phyloP scores from a whole-genome alignment of 2,113 vertebrate genomes.

The Aspidoscelis tigris region DNA sequence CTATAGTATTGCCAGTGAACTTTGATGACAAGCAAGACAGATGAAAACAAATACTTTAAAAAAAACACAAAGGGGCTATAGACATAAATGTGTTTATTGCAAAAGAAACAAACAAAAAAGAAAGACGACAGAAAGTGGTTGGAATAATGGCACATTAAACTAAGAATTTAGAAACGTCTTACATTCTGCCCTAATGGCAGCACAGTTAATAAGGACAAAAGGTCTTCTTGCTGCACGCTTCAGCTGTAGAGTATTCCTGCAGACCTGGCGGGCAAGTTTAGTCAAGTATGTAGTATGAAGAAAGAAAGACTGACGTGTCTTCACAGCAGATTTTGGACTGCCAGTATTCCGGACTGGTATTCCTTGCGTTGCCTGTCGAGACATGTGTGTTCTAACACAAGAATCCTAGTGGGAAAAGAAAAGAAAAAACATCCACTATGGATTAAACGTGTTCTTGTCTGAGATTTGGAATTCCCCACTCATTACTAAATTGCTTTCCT shows the following conservation, averaged over 20 bases:
- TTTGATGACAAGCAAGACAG: conserved; percentile 59
- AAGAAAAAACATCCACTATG: neutral
- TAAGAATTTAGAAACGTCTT: conserved; percentile 99
- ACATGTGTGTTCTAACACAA: conserved; percentile 84
- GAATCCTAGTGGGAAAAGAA: conserved; percentile 76
- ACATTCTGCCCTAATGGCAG: conserved; percentile 99
- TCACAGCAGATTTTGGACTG: conserved; percentile 95
- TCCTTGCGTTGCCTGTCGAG: conserved; percentile 91
- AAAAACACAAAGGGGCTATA: conserved; percentile 77
- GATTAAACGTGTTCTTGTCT: neutral
- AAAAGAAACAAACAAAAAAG: conserved; percentile 72
- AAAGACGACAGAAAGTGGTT: conserved; percentile 76
- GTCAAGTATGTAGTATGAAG: conserved; percentile 95
- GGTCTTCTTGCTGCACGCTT: conserved; percentile 95
- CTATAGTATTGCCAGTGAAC: conserved; percentile 27
- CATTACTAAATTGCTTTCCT: neutral
- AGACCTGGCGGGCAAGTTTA: conserved; percentile 97
- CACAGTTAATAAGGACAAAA: conserved; percentile 99
- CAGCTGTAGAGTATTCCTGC: conserved; percentile 95
- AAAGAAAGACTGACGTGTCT: conserved; percentile 96
- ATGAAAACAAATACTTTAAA: conserved; percentile 58
- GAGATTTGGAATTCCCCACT: neutral
- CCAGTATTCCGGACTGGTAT: conserved; percentile 92
- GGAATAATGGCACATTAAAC: conserved; percentile 83
- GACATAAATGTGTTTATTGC: conserved; percentile 85